phyloP scores from a whole-genome alignment of 2,113 vertebrate species.

The Carettochelys insculpta region DNA sequence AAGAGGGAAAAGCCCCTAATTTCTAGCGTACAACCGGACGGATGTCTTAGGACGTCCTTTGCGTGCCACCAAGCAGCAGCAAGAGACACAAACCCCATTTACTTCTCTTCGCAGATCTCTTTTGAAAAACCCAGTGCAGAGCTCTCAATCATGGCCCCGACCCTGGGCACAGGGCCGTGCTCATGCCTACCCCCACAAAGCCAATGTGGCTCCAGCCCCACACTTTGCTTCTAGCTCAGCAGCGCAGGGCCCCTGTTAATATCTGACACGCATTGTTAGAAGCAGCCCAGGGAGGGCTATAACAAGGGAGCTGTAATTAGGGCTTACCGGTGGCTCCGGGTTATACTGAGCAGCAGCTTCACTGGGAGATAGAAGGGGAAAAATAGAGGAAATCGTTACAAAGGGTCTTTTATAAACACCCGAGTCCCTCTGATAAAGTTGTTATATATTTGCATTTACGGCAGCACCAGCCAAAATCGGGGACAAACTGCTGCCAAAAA shows the following conservation, averaged over 20 bases:
- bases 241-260: background rate
- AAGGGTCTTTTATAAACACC: background rate
- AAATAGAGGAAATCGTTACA: background rate
- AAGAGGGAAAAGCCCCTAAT: background rate
- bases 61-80: background rate
- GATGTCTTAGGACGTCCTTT: too few relatives aligned
- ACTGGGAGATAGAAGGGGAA: constrained; percentile 17
- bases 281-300: background rate
- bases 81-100: background rate
- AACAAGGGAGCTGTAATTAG: background rate
- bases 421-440: background rate
- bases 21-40: background rate
- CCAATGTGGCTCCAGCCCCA: background rate
- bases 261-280: background rate
- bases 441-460: background rate
- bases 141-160: background rate
- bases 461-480: background rate
- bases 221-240: background rate
- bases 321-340: constrained; percentile 74
- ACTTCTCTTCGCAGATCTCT: background rate
- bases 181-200: background rate
- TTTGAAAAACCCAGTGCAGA: background rate
- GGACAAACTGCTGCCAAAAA: rapidly evolving
- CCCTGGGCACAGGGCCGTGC: background rate
- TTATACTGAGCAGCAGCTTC: constrained; percentile 75